Percentiles rank a stretch among this genome's conserved stretches.
Evolutionary conservation across 2,888 invertebrate genomes (phyloP).

Genomic region (Myopa tessellatipennis): DNA sequence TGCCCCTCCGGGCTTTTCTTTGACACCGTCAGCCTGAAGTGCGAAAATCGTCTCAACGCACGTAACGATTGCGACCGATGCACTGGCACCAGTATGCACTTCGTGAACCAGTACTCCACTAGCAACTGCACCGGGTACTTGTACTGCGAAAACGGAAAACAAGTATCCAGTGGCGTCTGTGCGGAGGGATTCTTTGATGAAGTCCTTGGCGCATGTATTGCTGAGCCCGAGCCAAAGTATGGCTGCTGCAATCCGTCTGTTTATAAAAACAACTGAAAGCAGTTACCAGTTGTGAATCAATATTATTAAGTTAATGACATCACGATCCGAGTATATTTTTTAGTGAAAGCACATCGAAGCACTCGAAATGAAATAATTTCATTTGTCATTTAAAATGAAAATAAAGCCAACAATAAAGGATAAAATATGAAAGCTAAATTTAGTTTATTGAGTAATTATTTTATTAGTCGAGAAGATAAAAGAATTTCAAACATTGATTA

Average conservation of each 20-base stretch:
- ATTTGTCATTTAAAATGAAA: too few relatives aligned
- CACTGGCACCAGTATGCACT: constrained; percentile 45
- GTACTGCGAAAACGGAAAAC: constrained; percentile 51
- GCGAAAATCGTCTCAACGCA: constrained; percentile 51
- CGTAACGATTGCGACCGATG: constrained; percentile 57
- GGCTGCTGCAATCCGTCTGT: constrained; percentile 48
- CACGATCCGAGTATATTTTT: too few relatives aligned
- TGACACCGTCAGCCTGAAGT: constrained; percentile 48
- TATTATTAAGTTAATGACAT: too few relatives aligned
- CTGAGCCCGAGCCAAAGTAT: constrained; percentile 47
- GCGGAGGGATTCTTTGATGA: constrained; percentile 52
- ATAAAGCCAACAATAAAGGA: too few relatives aligned
- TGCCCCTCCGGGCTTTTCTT: constrained; percentile 48
- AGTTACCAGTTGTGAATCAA: too few relatives aligned
- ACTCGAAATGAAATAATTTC: too few relatives aligned
- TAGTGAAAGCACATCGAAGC: too few relatives aligned
- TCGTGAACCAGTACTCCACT: constrained; percentile 53
- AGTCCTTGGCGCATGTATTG: constrained; percentile 44
- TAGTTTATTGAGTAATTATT: too few relatives aligned
- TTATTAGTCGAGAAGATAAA: too few relatives aligned
- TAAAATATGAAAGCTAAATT: too few relatives aligned
- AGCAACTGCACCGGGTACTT: constrained; percentile 51
- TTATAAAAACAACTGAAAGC: background rate
- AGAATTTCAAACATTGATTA: too few relatives aligned
- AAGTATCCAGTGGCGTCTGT: constrained; percentile 46